Evolutionary conservation across 2,797 vertebrate genomes (phyloP), one percentile per base, ranked within the genome.

Genomic region (Apogon hyalosoma): DNA sequence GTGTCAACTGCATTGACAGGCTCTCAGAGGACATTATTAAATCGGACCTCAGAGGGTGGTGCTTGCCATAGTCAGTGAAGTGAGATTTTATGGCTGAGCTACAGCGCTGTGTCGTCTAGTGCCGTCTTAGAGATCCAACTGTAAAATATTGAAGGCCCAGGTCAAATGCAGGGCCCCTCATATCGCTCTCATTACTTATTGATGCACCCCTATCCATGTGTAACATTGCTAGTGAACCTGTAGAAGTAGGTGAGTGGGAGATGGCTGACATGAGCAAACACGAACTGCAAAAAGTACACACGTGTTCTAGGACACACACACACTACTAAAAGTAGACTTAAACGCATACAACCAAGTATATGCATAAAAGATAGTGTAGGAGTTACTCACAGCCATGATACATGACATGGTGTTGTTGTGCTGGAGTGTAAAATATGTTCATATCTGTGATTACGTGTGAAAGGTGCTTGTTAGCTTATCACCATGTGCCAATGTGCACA

Each of bases 131-230:
- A 86, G 75, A 73, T 73, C 62, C 53, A 14, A 31, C 43, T 13
- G 83, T 92, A 70, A 90, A 92, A 91, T 90, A 92, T 90, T 87
- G 73, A 91, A 84, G 80, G 66, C 62, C 41, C 19, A 7, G 86
- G 88, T 90, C 85, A 85, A 80, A 70, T 42, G 38, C 6, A 55
- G 77, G 82, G 87, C 54, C 64, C 67, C 73, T 82, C 62, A 66
- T 80, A 86, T 75, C 66, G 33, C 73, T 45, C 56, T 78, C 77
- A 87, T 90, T 75, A 90, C 66, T 90, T 87, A 92, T 88, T 89
- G 74, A 90, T 50, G 45, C 31, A 12, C 15, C 54, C 47, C 46
- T 72, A 64, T 82, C 80, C 41, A 53, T 73, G 72, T 84, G 77
- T 74, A 82, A 85, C 31, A n/a, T 70, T 60, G 80, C 74, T 51